Base-by-base conservation (phyloP, 2,113 vertebrate species). In the Periophthalmodon schlosseri region DNA sequence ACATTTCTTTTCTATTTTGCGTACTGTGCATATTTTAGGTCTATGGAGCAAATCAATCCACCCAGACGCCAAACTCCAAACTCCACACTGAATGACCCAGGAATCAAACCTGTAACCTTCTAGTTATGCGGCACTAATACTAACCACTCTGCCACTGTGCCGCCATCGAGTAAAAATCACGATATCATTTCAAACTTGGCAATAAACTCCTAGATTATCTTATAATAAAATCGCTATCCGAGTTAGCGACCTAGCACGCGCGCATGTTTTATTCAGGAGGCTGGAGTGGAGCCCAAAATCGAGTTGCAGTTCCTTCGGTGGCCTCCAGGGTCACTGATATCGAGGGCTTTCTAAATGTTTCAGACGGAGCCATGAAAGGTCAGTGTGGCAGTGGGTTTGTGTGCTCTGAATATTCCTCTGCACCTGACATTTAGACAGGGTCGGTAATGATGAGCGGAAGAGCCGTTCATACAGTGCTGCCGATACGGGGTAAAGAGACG, bases 291-390 rank as follows among this genome's bases (percentile, higher is more conserved):
- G 28, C 28, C 0, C 33, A 11, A 18, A 20, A 39, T 21, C 10
- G 18, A 65, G 63, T 10, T 44, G 63, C 63, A 65, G 63, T 65
- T 39, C 63, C 18, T 20, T 65, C 34, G 7, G 10, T 39, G 34
- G 34, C 63, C 63, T 65, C 63, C 18, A 65, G 63, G 11, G 34
- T 65, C 63, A 65, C 44, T 65, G 44, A 65, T 65, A 65, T n/a
- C 63, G 10, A 44, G 63, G 34, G 63, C 34, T 39, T 65, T 65
- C 63, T 65, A 65, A 39, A 65, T 65, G 63, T 65, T 65, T 65
- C 63, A 65, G 33, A 11, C 34, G 20, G 34, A 65, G 33, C 63
- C 20, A 65, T 44, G 63, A 65, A 65, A 65, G 63, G 63, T 65
- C 63, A 65, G 15, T 2, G 63, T 65, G 34, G 20, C 34, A 28